Conservation (phyloP, 2,888 invertebrate genomes). For the Zaprionus bogoriensis region DNA sequence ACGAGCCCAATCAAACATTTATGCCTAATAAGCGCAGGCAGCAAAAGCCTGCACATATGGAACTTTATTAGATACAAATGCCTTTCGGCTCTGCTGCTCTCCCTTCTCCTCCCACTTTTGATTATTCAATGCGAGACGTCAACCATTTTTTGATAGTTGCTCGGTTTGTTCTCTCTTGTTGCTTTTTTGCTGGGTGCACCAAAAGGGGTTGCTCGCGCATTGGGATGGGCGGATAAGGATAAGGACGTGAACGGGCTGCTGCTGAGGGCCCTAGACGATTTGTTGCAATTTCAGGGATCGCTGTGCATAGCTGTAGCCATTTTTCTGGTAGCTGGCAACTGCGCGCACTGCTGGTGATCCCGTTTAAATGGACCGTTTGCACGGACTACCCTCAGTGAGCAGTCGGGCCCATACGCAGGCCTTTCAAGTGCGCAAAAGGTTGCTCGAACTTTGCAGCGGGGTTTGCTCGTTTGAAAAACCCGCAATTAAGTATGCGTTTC, state of each 20-base stretch:
- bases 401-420: conserved; percentile 20
- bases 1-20: conserved; percentile 66
- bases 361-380: conserved; percentile 9
- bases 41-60: conserved; percentile 58
- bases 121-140: conserved; percentile 57
- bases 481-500: conserved; percentile 75
- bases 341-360: conserved; percentile 53
- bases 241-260: conserved; percentile 5
- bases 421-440: conserved; percentile 76
- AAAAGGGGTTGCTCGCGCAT: conserved; percentile 60
- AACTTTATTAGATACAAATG: conserved; percentile 77
- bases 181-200: conserved; percentile 48
- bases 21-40: conserved; percentile 63
- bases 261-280: conserved; percentile 57
- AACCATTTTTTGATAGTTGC: conserved; percentile 77
- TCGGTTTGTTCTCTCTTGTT: conserved; percentile 45
- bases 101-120: neutral
- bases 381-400: conserved; percentile 55
- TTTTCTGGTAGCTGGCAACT: conserved; percentile 47
- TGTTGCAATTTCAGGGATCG: conserved; percentile 61
- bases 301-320: conserved; percentile 61
- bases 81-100: conserved; percentile 31
- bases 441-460: conserved; percentile 35
- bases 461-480: conserved; percentile 76
- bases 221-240: no score